phyloP scores from a whole-genome alignment of 2,888 invertebrate species.

The Metopia argyrocephala region DNA sequence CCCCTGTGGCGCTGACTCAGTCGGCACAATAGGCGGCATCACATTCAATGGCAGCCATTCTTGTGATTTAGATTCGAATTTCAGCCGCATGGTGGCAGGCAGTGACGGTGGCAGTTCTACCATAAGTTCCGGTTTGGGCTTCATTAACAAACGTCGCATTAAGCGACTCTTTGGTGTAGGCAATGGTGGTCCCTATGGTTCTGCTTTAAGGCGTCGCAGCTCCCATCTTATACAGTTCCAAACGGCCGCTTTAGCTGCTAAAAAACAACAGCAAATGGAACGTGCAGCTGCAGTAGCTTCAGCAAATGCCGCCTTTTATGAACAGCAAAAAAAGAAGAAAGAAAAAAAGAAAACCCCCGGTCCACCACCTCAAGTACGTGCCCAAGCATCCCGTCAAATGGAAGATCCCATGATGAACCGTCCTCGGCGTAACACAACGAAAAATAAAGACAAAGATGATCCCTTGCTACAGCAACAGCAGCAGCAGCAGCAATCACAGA shows the following conservation, averaged over 20 bases:
- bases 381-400: slow-evolving; percentile 71
- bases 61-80: slow-evolving; percentile 76
- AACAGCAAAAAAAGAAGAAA: slow-evolving; percentile 70
- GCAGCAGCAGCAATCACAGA: slow-evolving; percentile 54
- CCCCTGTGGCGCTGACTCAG: slow-evolving; percentile 73
- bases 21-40: slow-evolving; percentile 72
- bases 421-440: slow-evolving; percentile 71
- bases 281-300: slow-evolving; percentile 72
- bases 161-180: slow-evolving; percentile 72
- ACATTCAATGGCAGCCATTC: slow-evolving; percentile 73
- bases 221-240: slow-evolving; percentile 74
- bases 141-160: slow-evolving; percentile 74
- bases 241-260: slow-evolving; percentile 67
- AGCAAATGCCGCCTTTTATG: slow-evolving; percentile 71
- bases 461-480: slow-evolving; percentile 50
- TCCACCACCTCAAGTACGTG: slow-evolving; percentile 73
- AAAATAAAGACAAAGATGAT: slow-evolving; percentile 68
- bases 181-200: slow-evolving; percentile 66
- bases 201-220: slow-evolving; percentile 71
- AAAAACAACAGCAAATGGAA: slow-evolving; percentile 72
- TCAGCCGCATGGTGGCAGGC: slow-evolving; percentile 77
- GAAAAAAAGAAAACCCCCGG: slow-evolving; percentile 75
- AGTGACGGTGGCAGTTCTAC: slow-evolving; percentile 64
- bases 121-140: slow-evolving; percentile 68
- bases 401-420: slow-evolving; percentile 77